These are phyloP conservation scores for Haliaeetus vocifer DNA, from an alignment of 2,797 vertebrate species.

Conservation along the genomic window DNA sequence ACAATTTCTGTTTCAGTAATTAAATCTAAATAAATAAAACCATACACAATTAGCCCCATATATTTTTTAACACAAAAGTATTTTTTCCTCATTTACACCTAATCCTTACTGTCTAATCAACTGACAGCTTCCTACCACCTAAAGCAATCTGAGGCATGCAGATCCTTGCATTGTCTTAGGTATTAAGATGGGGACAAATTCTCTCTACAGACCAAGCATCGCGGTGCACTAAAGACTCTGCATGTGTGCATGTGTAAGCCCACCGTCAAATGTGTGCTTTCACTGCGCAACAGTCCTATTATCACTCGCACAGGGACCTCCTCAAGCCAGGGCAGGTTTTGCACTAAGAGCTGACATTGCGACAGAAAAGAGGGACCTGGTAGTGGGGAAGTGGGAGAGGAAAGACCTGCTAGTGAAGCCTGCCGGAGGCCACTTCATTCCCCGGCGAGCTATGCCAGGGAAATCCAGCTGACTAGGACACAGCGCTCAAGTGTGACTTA, in stretches of 20 bases:
- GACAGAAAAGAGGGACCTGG: not conserved
- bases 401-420: not conserved
- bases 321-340: not conserved
- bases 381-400: not conserved
- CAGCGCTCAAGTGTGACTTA: fast-evolving
- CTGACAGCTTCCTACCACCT: not conserved
- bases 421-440: not conserved
- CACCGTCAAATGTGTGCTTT: not conserved
- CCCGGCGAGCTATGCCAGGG: fast-evolving
- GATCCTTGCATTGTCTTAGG: not conserved
- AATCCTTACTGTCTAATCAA: not conserved
- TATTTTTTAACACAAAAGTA: not conserved
- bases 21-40: not conserved
- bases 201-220: not conserved
- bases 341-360: not conserved
- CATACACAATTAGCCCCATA: not conserved
- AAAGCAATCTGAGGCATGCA: not conserved
- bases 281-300: not conserved
- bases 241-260: fast-evolving
- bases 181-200: not conserved
- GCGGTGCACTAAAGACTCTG: not conserved
- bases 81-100: not conserved
- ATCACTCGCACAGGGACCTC: not conserved
- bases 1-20: not conserved
- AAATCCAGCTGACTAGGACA: not conserved